Base-by-base conservation (phyloP, 2,113 vertebrate genomes). In the Pantherophis guttatus region DNA sequence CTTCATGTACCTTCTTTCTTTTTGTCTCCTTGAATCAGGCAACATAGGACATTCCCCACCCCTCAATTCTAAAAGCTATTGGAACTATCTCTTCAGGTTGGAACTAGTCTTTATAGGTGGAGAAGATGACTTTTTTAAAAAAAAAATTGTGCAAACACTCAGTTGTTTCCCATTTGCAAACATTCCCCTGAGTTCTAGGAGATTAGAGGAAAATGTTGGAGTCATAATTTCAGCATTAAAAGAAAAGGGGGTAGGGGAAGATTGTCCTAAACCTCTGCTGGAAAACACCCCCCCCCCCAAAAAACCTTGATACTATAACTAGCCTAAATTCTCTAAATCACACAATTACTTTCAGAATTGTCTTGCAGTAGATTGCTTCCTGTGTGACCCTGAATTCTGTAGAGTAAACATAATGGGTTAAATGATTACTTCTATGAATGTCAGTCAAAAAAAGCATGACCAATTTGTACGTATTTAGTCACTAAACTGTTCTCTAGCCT, bases 391-490 rank as follows among this genome's bases (percentile, higher is more conserved):
- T 54, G 55, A 81, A 86, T 39, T 62, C 70, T 89, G 29, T 17
- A 89, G 75, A 86, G 39, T 91, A 91, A 86, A 62, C 65, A 39
- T 11, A n/a, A 21, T 54, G 55, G 87, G 53, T 92, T 87, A 91
- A 70, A 87, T 86, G 93, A 89, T 89, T 91, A 89, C 62, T 57
- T 89, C 92, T 85, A 85, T 48, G 44, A 89, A 93, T 8, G 59
- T 55, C 89, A 86, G 7, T 7, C 1, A 23, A 87, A 59, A 58
- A 62, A 10, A 89, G 55, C 0, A 17, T 58, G 0, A 21, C 58
- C 86, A 90, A 93, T 85, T 57, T 55, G 4, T 2, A 4, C 15
- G 0, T 5, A 62, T 88, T 44, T 13, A 90, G 53, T 53, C 48
- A 8, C 44, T 21, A 87, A 89, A 89, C 0, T 0, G 86, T 70